Conservation (phyloP, 2,888 invertebrate species). For the Leuctra nigra region DNA sequence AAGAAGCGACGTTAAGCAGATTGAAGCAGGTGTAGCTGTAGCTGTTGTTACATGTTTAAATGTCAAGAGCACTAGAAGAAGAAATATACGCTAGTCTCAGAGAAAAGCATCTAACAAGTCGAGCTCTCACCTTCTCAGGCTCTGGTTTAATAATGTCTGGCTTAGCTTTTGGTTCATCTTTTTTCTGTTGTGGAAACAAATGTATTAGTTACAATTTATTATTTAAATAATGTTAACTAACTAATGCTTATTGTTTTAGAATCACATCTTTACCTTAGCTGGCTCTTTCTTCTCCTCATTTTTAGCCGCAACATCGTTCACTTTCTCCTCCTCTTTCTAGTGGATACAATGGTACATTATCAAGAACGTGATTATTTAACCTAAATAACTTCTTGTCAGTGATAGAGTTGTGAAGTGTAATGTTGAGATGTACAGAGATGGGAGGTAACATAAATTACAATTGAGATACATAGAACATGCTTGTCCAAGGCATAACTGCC, state of each 20-base stretch:
- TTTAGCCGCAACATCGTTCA: constrained; percentile 22
- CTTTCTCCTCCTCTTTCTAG: constrained; percentile 19
- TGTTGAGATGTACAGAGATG: too few relatives aligned
- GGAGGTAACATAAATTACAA: too few relatives aligned
- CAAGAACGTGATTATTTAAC: neutral
- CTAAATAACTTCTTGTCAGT: too few relatives aligned
- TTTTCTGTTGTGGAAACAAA: constrained; percentile 13
- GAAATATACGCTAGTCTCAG: too few relatives aligned
- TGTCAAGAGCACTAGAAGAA: too few relatives aligned
- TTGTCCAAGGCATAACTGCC: too few relatives aligned
- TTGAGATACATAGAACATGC: too few relatives aligned
- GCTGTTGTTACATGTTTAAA: too few relatives aligned
- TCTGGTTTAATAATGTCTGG: constrained; percentile 14
- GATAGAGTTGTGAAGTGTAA: too few relatives aligned
- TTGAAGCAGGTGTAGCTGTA: too few relatives aligned
- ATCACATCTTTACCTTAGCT: constrained; percentile 16
- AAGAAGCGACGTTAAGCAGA: neutral
- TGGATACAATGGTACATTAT: neutral
- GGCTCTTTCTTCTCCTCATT: constrained; percentile 23
- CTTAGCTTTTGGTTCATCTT: constrained; percentile 10
- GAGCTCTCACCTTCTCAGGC: constrained; percentile 19
- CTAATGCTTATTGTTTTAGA: neutral
- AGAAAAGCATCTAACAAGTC: neutral
- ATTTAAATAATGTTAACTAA: neutral
- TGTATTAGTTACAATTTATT: neutral